Evolutionary conservation across 2,113 vertebrate species (phyloP).

Genomic region (Cololabis saira): DNA sequence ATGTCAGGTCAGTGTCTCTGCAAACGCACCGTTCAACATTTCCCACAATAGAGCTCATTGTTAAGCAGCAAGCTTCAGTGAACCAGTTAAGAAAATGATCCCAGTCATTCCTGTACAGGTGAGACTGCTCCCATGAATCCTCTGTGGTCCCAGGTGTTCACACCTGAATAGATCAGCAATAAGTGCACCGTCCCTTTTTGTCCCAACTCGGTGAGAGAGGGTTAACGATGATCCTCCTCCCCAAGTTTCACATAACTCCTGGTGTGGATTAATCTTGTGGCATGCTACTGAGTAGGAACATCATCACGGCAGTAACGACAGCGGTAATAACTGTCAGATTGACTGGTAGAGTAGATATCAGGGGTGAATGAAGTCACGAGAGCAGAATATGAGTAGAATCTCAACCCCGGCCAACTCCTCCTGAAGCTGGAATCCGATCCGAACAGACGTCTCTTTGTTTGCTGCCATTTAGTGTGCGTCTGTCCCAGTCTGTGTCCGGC

Average conservation of each 20-base stretch:
- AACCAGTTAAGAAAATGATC: too few relatives aligned
- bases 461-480: conserved; percentile 11
- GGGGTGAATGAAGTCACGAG: conserved; percentile 13
- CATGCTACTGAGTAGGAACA: neutral
- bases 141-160: neutral
- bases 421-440: conserved; percentile 39
- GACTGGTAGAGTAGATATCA: conserved; percentile 26
- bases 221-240: conserved; percentile 2
- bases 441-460: conserved; percentile 69
- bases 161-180: neutral
- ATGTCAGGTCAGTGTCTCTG: too few relatives aligned
- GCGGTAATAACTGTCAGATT: conserved; percentile 29
- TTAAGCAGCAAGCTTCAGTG: neutral
- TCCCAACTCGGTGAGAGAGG: conserved; percentile 26
- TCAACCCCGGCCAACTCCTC: conserved; percentile 4
- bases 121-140: too few relatives aligned
- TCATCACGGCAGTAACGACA: neutral
- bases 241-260: neutral
- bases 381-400: conserved; percentile 47
- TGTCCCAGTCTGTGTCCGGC: conserved; percentile 15
- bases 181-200: neutral
- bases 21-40: neutral
- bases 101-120: too few relatives aligned
- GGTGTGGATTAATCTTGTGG: conserved; percentile 4
- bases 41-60: neutral